A percentile compares a stretch with the other conserved stretches of the same genome.
Conservation (phyloP, 2,888 invertebrate genomes). For the Eupithecia exiguata region DNA sequence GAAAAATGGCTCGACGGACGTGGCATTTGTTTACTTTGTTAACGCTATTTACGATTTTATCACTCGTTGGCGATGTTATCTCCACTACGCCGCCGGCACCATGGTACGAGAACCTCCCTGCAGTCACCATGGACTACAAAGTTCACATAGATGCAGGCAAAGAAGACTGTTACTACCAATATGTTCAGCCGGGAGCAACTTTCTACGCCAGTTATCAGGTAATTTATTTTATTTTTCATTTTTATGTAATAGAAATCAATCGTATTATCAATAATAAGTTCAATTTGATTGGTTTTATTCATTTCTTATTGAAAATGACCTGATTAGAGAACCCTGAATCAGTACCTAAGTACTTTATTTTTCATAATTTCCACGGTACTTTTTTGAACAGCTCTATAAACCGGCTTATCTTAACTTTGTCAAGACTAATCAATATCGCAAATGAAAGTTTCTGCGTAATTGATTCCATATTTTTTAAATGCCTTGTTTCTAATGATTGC, state of each 20-base stretch:
- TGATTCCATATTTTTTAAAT: no score
- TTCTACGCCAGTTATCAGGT: slow-evolving; percentile 98
- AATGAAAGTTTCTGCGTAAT: background rate
- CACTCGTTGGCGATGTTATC: slow-evolving; percentile 77
- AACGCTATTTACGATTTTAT: slow-evolving; percentile 80
- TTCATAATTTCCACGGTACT: background rate
- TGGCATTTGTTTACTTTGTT: slow-evolving; percentile 80
- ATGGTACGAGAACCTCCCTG: slow-evolving; percentile 94
- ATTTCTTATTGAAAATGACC: background rate
- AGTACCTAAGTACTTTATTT: background rate
- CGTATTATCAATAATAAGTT: slow-evolving; percentile 7
- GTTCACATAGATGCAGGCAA: slow-evolving; percentile 96
- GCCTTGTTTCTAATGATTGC: no score
- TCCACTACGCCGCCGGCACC: slow-evolving; percentile 85
- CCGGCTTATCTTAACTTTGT: background rate
- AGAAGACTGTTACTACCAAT: slow-evolving; percentile 98
- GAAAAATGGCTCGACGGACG: slow-evolving; percentile 80
- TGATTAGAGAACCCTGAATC: background rate
- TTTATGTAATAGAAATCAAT: slow-evolving; percentile 19
- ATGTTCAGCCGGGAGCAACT: slow-evolving; percentile 95
- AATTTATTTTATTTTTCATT: slow-evolving; percentile 49
- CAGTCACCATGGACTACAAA: slow-evolving; percentile 98
- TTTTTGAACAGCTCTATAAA: background rate
- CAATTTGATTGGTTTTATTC: background rate
- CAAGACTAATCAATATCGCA: background rate